Evolutionary conservation across 1,140 invertebrate species (phyloP), one percentile per base, ranked within the genome.

Genomic region (Druon quercuslanigerum): DNA sequence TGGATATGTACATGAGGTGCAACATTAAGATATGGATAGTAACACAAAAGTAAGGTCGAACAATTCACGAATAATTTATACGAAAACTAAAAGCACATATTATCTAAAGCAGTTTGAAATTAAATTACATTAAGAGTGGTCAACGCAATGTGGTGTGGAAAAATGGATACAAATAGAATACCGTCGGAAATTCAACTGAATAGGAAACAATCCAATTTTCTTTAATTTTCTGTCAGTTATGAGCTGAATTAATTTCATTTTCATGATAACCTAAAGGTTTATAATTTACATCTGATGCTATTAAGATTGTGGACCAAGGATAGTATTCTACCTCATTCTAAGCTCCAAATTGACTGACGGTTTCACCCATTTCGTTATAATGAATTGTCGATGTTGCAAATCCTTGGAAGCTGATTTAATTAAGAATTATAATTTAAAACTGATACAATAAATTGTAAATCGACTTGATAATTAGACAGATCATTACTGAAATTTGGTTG

Each of bases 31-130:
- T 66, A 40, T 66, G 60, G 25, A 33, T 66, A 33, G 60, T 40
- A 66, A 66, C 60, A 66, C 60, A 66, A 66, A 66, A 66, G 33
- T 66, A 46, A 40, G 57, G 57, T 66, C 60, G 14, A 66, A 66
- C 60, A 40, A n/a, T 25, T 66, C 33, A 66, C 16, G 40, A 40
- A 40, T 33, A 33, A 25, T 66, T 66, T n/a, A 33, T 40, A 66
- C 40, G 16, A 66, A 66, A 3, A 46, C 40, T n/a, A 12, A 66
- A 66, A 66, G 60, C 60, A 66, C 60, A 40, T 66, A 56, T 19
- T 56, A 17, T 25, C 25, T 66, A n/a, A 66, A 66, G 60, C 60
- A 46, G 14, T 60, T 40, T 40, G 40, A 16, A n/a, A 54, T 66
- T 66, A 40, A 66, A 33, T 66, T 66, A 8, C 40, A 16, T 66